phyloP scores from a whole-genome alignment of 2,113 vertebrate genomes.

The Bufo gargarizans region DNA sequence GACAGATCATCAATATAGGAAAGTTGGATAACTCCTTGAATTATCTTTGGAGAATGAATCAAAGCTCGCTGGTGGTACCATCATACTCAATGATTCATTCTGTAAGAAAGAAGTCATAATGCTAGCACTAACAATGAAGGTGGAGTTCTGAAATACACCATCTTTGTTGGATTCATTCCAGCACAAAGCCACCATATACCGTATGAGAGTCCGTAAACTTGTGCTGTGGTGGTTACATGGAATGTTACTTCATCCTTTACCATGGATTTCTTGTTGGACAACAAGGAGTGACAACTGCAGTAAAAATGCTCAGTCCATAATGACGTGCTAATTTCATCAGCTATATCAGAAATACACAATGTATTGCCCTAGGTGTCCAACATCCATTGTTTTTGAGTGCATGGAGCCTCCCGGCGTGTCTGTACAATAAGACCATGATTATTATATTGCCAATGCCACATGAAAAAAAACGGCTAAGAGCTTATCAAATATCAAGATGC shows the following conservation, averaged over 20 bases:
- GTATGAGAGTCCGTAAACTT: background rate
- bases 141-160: background rate
- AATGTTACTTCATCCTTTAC: background rate
- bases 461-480: background rate
- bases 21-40: too few relatives aligned
- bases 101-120: background rate
- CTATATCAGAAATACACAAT: too few relatives aligned
- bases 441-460: background rate
- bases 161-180: background rate
- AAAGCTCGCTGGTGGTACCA: too few relatives aligned
- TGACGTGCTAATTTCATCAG: too few relatives aligned
- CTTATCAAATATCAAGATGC: background rate
- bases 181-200: too few relatives aligned
- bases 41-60: too few relatives aligned
- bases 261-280: too few relatives aligned
- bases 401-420: background rate
- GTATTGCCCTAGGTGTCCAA: background rate
- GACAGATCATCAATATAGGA: too few relatives aligned
- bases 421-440: background rate
- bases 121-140: too few relatives aligned
- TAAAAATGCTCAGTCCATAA: too few relatives aligned
- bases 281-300: too few relatives aligned
- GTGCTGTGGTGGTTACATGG: background rate
- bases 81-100: background rate
- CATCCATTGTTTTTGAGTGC: background rate